Evolutionary conservation across 2,113 vertebrate species (phyloP).

Genomic region (Ochotona curzoniae): DNA sequence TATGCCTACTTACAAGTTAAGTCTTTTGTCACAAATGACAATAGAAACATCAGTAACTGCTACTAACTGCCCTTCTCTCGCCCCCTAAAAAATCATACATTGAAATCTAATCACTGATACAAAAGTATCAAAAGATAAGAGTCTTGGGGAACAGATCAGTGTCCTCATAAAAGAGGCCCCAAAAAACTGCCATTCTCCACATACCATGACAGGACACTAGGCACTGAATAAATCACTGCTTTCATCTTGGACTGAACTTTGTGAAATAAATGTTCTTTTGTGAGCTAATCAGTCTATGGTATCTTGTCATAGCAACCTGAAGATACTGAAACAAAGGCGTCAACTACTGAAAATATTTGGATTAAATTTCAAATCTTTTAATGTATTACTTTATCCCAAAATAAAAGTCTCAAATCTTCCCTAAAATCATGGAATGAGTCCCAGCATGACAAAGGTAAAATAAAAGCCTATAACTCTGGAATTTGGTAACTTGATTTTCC

Average conservation of each 20-base stretch:
- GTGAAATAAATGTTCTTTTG: no score
- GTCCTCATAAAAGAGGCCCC: no score
- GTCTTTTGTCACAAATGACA: background rate
- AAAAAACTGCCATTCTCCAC: no score
- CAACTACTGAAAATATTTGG: background rate
- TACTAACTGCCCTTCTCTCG: no score
- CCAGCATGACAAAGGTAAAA: background rate
- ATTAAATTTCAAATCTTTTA: conserved; percentile 42
- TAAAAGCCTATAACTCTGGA: background rate
- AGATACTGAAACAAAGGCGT: background rate
- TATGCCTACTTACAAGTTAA: background rate
- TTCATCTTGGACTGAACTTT: no score
- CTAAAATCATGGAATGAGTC: conserved; percentile 22
- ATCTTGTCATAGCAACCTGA: background rate
- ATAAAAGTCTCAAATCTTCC: background rate
- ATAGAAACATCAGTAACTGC: background rate
- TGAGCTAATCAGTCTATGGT: no score
- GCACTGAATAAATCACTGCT: no score
- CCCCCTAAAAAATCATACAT: no score
- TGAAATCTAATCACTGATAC: no score
- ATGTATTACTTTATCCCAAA: background rate
- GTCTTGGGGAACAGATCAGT: no score
- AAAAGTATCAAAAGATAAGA: no score
- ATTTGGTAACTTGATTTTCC: background rate
- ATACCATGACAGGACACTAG: no score